phyloP scores from a whole-genome alignment of 2,888 invertebrate species.

The Rugalucina vietnamica region DNA sequence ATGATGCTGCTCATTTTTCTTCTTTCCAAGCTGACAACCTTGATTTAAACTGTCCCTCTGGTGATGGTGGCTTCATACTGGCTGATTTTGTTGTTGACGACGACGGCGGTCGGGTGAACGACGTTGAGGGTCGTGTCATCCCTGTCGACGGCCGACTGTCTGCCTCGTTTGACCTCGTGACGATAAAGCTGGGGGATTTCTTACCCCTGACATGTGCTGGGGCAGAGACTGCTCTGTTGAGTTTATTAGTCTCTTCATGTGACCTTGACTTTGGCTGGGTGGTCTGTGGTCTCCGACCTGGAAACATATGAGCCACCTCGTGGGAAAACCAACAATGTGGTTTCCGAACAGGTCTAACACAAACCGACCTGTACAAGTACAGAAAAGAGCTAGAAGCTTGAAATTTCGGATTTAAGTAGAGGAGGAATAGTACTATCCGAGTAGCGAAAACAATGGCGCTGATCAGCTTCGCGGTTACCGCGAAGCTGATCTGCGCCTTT shows the following conservation, averaged over 20 bases:
- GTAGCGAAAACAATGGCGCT: no score
- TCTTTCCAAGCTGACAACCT: slow-evolving; percentile 67
- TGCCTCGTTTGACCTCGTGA: slow-evolving; percentile 60
- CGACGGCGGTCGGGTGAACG: slow-evolving; percentile 58
- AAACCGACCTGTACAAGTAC: no score
- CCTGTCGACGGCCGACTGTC: slow-evolving; percentile 64
- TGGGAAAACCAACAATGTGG: no score
- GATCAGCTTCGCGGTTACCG: no score
- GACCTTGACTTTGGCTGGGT: slow-evolving; percentile 54
- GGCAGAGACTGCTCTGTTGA: slow-evolving; percentile 65
- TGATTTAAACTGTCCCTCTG: slow-evolving; percentile 65
- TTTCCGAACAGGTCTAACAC: no score
- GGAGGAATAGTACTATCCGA: no score
- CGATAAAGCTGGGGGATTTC: slow-evolving; percentile 62
- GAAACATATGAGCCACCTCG: background rate
- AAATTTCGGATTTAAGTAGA: no score
- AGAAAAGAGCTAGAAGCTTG: no score
- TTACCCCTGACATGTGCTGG: slow-evolving; percentile 64
- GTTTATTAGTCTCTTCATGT: slow-evolving; percentile 34
- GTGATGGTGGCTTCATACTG: slow-evolving; percentile 58
- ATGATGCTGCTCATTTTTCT: no score
- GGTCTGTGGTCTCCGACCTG: slow-evolving; percentile 62
- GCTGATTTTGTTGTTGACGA: slow-evolving; percentile 59
- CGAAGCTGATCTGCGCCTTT: no score
- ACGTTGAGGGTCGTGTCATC: slow-evolving; percentile 59